Base-by-base conservation (phyloP, 2,797 vertebrate species). In the Triplophysa bombifrons region DNA sequence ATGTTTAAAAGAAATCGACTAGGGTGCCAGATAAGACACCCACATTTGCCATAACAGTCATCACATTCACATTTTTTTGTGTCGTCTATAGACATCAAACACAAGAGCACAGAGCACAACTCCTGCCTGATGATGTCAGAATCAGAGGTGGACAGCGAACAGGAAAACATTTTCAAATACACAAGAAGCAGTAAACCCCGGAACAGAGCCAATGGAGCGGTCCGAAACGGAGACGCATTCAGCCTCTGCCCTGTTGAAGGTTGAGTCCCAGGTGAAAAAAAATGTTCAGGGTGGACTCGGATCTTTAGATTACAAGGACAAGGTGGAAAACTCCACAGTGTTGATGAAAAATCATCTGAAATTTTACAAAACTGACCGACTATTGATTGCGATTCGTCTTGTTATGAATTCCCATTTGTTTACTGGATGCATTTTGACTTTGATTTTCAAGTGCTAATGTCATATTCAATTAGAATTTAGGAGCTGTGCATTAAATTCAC, bases 71-170 rank as follows among this genome's bases (percentile, higher is more conserved):
- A 1, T 63, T n/a, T 30, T 30, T 19, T 46, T 71, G 41, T 72
- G 76, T 75, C 66, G n/a, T 85, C 81, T 53, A 48, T 83, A 97
- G 96, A 95, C 74, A 93, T 98, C 86, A 97, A 97, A 85, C 96
- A 98, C 84, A 93, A 94, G 87, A 96, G 96, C 90, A 96, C 95
- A 0, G 95, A 96, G 89, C 96, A 97, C 90, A 96, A 95, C 92
- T 96, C 95, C 88, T 95, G 97, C 88, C 90, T 98, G 80, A 97
- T 97, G 96, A 95, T 97, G 87, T 98, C 97, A 0, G 96, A 98
- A 84, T 97, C 96, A 0, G 97, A 98, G 89, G 93, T 95, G 85
- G 96, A 96, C 87, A 96, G 96, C 16, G 97, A 98, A 80, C 95
- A 95, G 91, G 95, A 97, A 88, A 93, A 94, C 19, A 91, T 96